Conservation (phyloP, 2,113 vertebrate species). For the Cephalopholis sonnerati region DNA sequence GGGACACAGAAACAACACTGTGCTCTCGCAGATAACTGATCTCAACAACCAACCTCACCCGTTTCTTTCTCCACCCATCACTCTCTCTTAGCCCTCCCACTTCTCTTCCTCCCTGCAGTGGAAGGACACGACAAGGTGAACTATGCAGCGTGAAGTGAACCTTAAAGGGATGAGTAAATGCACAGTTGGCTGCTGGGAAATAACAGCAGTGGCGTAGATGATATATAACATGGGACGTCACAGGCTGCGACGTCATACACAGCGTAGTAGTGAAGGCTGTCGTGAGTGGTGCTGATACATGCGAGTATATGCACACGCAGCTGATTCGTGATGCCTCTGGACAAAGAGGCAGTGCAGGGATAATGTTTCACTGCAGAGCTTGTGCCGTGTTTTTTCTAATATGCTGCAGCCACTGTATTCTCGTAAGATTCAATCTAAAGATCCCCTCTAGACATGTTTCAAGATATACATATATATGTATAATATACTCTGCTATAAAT, state of each 20-base stretch:
- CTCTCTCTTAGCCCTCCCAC: neutral
- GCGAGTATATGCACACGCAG: neutral
- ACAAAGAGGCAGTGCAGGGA: constrained; percentile 20
- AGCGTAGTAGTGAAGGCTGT: neutral
- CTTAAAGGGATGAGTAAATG: constrained; percentile 19
- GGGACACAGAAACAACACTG: neutral
- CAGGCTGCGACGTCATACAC: neutral
- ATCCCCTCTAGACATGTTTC: neutral
- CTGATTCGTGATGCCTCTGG: neutral
- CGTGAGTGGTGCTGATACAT: neutral
- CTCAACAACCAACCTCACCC: constrained; percentile 4
- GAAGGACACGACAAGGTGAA: constrained; percentile 63
- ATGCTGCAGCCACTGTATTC: neutral
- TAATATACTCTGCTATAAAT: neutral
- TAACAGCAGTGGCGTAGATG: constrained; percentile 24
- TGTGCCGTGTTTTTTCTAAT: neutral
- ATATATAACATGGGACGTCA: constrained; percentile 41
- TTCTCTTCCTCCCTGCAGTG: constrained; percentile 23
- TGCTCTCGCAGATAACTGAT: constrained; percentile 1
- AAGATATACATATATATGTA: neutral
- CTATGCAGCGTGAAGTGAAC: constrained; percentile 33
- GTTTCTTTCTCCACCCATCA: constrained; percentile 5
- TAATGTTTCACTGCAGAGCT: constrained; percentile 28
- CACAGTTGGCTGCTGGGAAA: constrained; percentile 33
- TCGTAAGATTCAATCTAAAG: neutral